Base-by-base conservation (phyloP, 2,888 invertebrate species). In the Xestia c-nigrum region DNA sequence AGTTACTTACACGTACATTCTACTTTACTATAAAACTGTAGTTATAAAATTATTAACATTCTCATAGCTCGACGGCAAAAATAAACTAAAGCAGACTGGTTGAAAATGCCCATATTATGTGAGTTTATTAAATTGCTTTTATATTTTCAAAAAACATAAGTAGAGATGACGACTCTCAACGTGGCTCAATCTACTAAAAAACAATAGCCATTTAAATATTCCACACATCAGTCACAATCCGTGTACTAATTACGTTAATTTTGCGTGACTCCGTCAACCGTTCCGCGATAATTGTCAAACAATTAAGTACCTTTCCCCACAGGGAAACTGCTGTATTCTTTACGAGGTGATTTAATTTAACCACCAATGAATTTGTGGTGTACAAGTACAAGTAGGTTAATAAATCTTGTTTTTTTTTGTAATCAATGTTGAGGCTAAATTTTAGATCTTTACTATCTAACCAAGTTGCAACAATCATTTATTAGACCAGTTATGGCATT, bases 171-270 rank as follows among this genome's bases (percentile, higher is more conserved):
- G 0, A 6, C 19, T 16, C 5, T 12, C 5, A 3, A 40, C 40
- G 24, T 52, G 12, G 21, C 7, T 55, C n/a, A 10, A 14, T 59
- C 14, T 52, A 14, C 9, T 24, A 57, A 50, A 74, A 61, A 66
- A 61, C 24, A 66, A 71, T 57, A 5, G n/a, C n/a, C 31, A 67
- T 57, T 71, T 70, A 83, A 67, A n/a, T 55, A 63, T 71, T 19
- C 52, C 38, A 52, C 75, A 61, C 61, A 57, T 72, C 67, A 14
- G 57, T 38, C 12, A 67, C 24, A 14, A 71, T 67, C 50, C 72
- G 40, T 52, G n/a, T 21, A 71, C 24, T 83, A 84, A 80, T 80
- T 79, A 72, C 50, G 50, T 83, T 64, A 76, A 79, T 67, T 67
- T 78, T 31, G 61, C 40, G 84, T 83, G n/a, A 61, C 43, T 71